Base-by-base conservation (phyloP, 1,140 invertebrate species). In the Trypoxylus dichotomus region DNA sequence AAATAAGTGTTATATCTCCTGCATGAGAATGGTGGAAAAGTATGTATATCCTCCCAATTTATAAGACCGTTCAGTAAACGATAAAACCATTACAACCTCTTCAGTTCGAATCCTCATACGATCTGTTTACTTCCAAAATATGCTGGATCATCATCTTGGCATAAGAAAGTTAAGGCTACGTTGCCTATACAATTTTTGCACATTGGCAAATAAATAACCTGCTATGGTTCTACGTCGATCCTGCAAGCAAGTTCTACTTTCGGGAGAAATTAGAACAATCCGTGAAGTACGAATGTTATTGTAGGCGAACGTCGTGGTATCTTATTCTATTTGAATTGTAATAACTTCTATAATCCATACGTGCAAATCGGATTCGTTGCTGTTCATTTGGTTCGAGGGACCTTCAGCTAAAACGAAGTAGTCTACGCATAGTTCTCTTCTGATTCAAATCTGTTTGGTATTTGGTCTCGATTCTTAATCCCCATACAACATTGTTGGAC, bases 121-220 rank as follows among this genome's bases (percentile, higher is more conserved):
- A 81, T 79, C 47, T 77, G 63, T 79, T 81, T 80, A 11, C 80
- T 77, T 24, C 79, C 11, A 78, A 81, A 82, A 82, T 82, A 78
- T 21, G 81, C 79, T 11, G 68, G 68, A 13, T 72, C 24, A 0
- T 72, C 79, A 78, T 82, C 71, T 73, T 82, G 81, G 78, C 80
- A 78, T 27, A 80, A 27, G 11, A 81, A n/a, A 15, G 54, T 75
- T 8, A 81, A 5, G 43, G 80, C 79, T 27, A 81, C 77, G 47
- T 80, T 80, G 63, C 73, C 21, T 47, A 80, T 81, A 37, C 54
- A 15, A 1, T 11, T 73, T 25, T 54, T 74, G 42, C 74, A 76
- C 15, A 81, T 43, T 11, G 43, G 75, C 68, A 79, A 42, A 75
- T 79, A 81, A 32, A 79, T 74, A 43, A 78, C 25, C 32, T 79